Conservation (phyloP, 2,113 vertebrate genomes). For the Eudyptes chrysolophus region DNA sequence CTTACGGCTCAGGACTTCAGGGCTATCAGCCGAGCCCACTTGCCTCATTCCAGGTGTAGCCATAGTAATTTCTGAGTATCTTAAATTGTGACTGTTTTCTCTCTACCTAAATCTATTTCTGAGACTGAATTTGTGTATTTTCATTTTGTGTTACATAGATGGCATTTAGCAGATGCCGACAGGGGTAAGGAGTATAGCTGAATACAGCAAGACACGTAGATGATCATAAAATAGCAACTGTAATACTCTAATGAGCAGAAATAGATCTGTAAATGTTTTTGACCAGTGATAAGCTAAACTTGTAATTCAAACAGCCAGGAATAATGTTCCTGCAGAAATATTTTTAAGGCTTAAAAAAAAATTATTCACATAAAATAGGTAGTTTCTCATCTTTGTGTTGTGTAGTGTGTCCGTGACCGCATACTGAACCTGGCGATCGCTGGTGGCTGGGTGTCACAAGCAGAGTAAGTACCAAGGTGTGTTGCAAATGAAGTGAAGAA, state of each 20-base stretch:
- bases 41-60: background rate
- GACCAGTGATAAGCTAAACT: background rate
- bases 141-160: background rate
- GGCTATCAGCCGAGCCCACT: background rate
- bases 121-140: background rate
- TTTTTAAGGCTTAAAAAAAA: background rate
- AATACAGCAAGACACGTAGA: background rate
- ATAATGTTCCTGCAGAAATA: background rate
- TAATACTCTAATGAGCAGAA: background rate
- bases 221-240: background rate
- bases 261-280: background rate
- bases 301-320: background rate
- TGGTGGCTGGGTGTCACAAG: background rate
- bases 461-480: background rate
- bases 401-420: background rate
- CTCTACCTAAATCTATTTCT: background rate
- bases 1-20: background rate
- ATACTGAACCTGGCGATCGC: rapidly evolving
- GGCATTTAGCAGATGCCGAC: background rate
- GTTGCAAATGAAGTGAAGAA: background rate
- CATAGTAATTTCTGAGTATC: background rate
- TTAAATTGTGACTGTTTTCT: background rate
- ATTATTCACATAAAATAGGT: background rate
- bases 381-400: background rate
- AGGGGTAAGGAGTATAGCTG: background rate